phyloP scores from a whole-genome alignment of 2,113 vertebrate genomes.

The Galemys pyrenaicus region DNA sequence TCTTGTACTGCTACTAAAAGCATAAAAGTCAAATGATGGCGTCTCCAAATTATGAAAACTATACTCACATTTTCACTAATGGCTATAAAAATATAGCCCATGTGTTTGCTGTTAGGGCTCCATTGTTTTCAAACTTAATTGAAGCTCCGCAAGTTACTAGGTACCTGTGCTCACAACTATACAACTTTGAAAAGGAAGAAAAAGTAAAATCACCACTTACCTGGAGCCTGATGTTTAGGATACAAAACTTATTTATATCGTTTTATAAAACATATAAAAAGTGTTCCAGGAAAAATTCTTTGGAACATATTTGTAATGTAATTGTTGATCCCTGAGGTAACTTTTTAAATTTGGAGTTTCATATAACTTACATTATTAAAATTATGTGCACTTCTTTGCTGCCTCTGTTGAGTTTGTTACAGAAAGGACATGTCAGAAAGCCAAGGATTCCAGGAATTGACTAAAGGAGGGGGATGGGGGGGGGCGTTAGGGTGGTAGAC shows the following conservation, averaged over 20 bases:
- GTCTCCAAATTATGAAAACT: background rate
- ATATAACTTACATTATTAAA: background rate
- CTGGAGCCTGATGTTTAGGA: background rate
- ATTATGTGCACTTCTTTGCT: background rate
- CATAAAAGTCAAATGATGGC: background rate
- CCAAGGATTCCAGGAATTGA: background rate
- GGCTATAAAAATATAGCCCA: background rate
- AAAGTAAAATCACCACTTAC: background rate
- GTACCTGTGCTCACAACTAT: background rate
- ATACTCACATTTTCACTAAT: background rate
- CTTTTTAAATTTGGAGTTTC: conserved; percentile 16
- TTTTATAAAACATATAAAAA: background rate
- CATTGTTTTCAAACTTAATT: background rate
- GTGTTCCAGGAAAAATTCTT: background rate
- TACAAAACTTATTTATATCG: background rate
- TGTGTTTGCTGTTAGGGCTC: background rate
- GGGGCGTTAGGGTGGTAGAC: too few relatives aligned
- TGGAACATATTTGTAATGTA: background rate
- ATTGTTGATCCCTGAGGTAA: background rate
- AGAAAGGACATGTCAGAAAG: background rate
- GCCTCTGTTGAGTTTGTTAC: background rate
- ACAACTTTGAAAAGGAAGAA: background rate
- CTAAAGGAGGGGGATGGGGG: background rate
- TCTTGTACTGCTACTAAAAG: background rate
- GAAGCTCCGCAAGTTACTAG: background rate